These are phyloP conservation scores for Eptesicus fuscus DNA, from an alignment of 2,113 vertebrate species.

Conservation along the genomic window DNA sequence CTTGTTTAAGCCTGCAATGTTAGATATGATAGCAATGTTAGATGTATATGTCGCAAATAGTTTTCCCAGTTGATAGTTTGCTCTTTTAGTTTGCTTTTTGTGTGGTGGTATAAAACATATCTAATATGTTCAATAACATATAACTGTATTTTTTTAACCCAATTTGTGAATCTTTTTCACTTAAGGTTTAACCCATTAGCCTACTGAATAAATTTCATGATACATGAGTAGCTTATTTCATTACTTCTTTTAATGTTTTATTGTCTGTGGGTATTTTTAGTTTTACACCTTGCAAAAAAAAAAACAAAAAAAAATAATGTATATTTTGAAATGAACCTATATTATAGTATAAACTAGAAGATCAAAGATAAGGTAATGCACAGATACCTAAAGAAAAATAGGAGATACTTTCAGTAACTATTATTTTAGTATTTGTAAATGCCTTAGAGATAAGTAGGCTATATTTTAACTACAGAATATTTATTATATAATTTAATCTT, in stretches of 20 bases:
- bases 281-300: neutral
- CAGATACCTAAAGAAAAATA: neutral
- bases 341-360: neutral
- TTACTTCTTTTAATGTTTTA: neutral
- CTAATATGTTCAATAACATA: neutral
- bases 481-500: neutral
- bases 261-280: neutral
- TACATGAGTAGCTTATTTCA: neutral
- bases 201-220: neutral
- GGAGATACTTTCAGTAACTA: neutral
- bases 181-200: neutral
- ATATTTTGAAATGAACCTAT: neutral
- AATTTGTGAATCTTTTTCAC: neutral
- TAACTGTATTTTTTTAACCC: neutral
- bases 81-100: neutral
- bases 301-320: neutral
- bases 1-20: neutral
- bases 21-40: neutral
- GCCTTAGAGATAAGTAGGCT: neutral
- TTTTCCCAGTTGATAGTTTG: neutral
- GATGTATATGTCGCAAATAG: too few relatives aligned
- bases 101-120: neutral
- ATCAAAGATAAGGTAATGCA: neutral
- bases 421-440: neutral
- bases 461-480: neutral